Evolutionary conservation across 2,797 vertebrate species (phyloP), one percentile per base, ranked within the genome.

Genomic region (Cynodonichthys magdalenae): DNA sequence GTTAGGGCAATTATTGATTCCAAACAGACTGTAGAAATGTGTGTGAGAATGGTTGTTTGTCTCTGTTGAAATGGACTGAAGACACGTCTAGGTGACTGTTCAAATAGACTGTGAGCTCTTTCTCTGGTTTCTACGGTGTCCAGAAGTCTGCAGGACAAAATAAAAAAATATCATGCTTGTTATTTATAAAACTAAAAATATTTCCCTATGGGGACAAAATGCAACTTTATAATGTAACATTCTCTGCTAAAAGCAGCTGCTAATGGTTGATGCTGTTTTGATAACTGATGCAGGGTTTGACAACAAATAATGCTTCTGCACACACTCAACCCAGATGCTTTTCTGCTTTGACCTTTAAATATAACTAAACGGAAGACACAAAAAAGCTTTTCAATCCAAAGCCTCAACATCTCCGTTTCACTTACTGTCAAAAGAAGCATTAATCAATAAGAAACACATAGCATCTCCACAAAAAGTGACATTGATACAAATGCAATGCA

Each of bases 391-490:
- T 76, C 66, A 68, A 28, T 56, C 42, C 8, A 63, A 65, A 54
- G 28, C 62, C 59, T 29, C 29, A 27, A 53, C 50, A 59, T 15
- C 53, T 45, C 50, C 50, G 61, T 60, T 72, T 76, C 29, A 51
- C 74, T 80, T 80, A 50, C 69, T 75, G 2, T 45, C 49, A 44
- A 63, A 60, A 67, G 53, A 69, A 8, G 28, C 51, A 51, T 56
- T 75, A 84, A 87, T 87, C 80, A 78, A 83, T 84, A 3, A 63
- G 63, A 75, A 75, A 79, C 55, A 59, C 77, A 74, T 56, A 76
- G 71, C 46, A 55, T 71, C 59, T 83, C 71, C 28, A 67, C 69
- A 69, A 63, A 54, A 61, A 41, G 24, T 24, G 52, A 74, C 63
- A 62, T 27, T 75, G 62, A 77, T 64, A 66, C 31, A 61, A 51